These are phyloP conservation scores for Falco naumanni DNA, from an alignment of 2,797 vertebrate species.

Conservation along the genomic window DNA sequence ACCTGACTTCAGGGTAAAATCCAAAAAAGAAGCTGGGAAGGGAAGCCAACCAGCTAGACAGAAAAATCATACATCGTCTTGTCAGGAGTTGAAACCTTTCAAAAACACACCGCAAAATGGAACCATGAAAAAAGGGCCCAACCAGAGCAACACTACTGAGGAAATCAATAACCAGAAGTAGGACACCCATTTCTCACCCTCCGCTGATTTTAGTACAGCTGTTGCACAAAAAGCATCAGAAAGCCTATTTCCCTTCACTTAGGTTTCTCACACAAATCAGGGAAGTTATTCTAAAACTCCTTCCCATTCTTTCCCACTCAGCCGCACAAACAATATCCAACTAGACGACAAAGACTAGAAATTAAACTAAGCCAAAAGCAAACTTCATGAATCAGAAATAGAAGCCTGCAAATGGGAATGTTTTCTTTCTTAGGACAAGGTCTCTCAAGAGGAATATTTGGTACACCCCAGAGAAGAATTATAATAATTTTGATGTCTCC, in stretches of 20 bases:
- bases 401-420: background rate
- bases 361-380: background rate
- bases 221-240: background rate
- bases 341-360: background rate
- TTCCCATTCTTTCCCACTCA: background rate
- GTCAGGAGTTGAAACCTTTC: background rate
- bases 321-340: background rate
- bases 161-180: slow-evolving; percentile 1
- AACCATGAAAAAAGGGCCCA: background rate
- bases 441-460: background rate
- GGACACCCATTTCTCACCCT: background rate
- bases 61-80: background rate
- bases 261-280: background rate
- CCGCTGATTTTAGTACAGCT: background rate
- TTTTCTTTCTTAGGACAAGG: background rate
- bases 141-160: background rate
- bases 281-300: background rate
- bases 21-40: background rate
- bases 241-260: background rate
- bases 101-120: background rate
- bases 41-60: background rate
- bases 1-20: background rate
- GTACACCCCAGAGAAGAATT: background rate
- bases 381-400: background rate
- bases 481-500: background rate